Conservation (phyloP, 2,113 vertebrate genomes). For the Osmerus mordax region DNA sequence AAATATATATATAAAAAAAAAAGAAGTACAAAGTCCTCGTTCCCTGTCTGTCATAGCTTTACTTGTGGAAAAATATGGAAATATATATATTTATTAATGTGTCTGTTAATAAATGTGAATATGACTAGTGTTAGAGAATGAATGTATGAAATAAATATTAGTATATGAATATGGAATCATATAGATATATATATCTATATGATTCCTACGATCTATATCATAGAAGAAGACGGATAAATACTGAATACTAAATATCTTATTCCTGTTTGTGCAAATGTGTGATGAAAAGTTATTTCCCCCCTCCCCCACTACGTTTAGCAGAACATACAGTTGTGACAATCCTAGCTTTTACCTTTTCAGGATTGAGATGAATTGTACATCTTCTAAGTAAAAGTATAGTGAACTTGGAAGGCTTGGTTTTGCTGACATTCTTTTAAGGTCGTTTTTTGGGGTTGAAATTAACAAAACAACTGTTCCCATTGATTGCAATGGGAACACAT, state of each 20-base stretch:
- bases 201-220: conserved; percentile 63
- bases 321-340: conserved; percentile 40
- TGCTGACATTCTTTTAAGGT: too few species aligned
- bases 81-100: conserved; percentile 55
- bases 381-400: conserved; percentile 11
- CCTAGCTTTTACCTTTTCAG: conserved; percentile 34
- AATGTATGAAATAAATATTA: conserved; percentile 77
- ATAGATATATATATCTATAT: conserved; percentile 51
- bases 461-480: conserved; percentile 18
- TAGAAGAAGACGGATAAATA: conserved; percentile 59
- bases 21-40: conserved; percentile 36
- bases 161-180: conserved; percentile 62
- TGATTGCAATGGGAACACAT: conserved; percentile 23
- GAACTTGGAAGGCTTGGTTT: background rate
- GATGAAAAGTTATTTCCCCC: conserved; percentile 49
- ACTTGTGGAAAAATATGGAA: conserved; percentile 57
- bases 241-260: conserved; percentile 61
- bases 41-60: conserved; percentile 60
- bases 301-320: conserved; percentile 40
- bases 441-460: background rate
- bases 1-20: conserved; percentile 56
- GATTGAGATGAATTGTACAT: conserved; percentile 41
- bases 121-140: conserved; percentile 78
- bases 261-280: conserved; percentile 69
- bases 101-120: conserved; percentile 77